Evolutionary conservation across 2,888 invertebrate species (phyloP), one percentile per base, ranked within the genome.

Genomic region (Amiota mariae): DNA sequence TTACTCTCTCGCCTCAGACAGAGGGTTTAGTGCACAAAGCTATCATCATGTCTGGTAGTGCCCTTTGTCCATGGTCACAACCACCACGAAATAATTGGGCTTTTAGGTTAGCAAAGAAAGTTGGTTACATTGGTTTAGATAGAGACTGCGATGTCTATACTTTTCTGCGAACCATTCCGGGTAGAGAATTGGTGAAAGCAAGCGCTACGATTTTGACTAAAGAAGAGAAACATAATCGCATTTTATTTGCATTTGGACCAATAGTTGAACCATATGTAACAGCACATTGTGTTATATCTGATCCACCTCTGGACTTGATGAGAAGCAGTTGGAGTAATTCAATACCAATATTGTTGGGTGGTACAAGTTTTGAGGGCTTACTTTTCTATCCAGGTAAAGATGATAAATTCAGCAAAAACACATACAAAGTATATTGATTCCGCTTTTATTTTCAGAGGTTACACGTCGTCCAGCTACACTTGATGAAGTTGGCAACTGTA

Each of bases 1-100:
- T 91, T n/a, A 81, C 91, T 61, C 77, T 91, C 2, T 91, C 91
- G 1, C 90, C 90, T 8, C 88, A 90, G 76, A 88, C 91, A 0
- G 90, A 90, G 81, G 88, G 86, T 2, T 77, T 89, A 4, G 78
- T 90, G 54, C 86, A 89, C 77, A 88, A 86, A 76, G 88, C 85
- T 1, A 88, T 90, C 18, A 68, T 87, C 1, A 89, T 89, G 89
- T 90, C 89, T 1, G 89, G 89, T 20, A 84, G 81, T 54, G 82
- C 85, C 0, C 73, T 89, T 11, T 82, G 87, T 48, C 87, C 88
- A 0, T 90, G 90, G 90, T 85, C 87, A 0, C 72, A 79, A 4
- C 79, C 85, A 3, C 85, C 85, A 0, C 74, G 76, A 1, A 84
- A 81, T 51, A 79, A 85, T 61, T 87, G 84, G 83, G 82, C 86